phyloP scores from a whole-genome alignment of 2,797 vertebrate species.

The Enteromius mattozi region DNA sequence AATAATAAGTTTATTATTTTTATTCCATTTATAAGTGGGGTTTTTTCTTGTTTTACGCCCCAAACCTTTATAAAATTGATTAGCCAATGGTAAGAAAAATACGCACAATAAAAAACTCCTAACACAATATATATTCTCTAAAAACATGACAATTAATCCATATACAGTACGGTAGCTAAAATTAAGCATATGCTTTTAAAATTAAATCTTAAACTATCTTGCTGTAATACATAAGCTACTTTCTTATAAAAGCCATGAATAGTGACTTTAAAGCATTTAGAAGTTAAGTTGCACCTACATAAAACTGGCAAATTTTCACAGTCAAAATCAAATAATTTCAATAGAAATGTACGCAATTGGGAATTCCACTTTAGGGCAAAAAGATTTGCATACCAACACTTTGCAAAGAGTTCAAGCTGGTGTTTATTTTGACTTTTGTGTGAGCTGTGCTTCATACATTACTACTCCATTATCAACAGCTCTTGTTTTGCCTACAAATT shows the following conservation, averaged over 20 bases:
- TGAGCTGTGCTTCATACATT: background rate
- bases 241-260: background rate
- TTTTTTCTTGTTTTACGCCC: background rate
- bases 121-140: background rate
- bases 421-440: background rate
- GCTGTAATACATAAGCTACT: background rate
- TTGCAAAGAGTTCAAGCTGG: background rate
- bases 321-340: background rate
- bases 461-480: background rate
- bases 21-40: background rate
- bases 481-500: background rate
- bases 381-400: background rate
- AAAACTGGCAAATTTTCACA: background rate
- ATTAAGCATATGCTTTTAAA: background rate
- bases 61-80: background rate
- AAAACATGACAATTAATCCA: background rate
- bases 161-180: background rate
- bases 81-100: background rate
- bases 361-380: background rate
- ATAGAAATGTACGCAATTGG: background rate
- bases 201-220: background rate
- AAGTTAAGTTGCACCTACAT: background rate
- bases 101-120: background rate
- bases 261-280: background rate
- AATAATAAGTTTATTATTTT: background rate